These are phyloP conservation scores for Oreochromis tanganicae DNA, from an alignment of 2,113 vertebrate genomes.

Conservation along the genomic window DNA sequence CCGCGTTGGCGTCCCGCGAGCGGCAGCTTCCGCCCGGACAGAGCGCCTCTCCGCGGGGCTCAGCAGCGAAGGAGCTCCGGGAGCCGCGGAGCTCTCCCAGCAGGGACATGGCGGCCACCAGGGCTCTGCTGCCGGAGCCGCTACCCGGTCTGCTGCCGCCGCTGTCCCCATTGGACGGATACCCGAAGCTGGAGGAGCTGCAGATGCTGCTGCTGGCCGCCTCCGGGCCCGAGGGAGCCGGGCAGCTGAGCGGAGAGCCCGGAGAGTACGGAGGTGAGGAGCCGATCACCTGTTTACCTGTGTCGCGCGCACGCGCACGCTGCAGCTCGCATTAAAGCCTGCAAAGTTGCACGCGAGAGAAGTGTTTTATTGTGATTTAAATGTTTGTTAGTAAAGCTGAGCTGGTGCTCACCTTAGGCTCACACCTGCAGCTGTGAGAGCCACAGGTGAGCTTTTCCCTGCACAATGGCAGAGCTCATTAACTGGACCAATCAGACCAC, in stretches of 20 bases:
- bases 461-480: neutral
- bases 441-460: neutral
- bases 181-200: slow-evolving; percentile 91
- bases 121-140: slow-evolving; percentile 86
- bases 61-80: neutral
- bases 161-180: slow-evolving; percentile 88
- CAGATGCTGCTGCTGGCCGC: slow-evolving; percentile 82
- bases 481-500: neutral
- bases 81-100: neutral
- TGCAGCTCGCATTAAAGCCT: neutral
- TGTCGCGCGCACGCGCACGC: neutral
- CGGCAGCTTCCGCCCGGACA: slow-evolving; percentile 2
- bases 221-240: slow-evolving; percentile 72
- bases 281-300: neutral
- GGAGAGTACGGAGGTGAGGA: slow-evolving; percentile 87
- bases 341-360: neutral
- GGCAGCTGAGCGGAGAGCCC: slow-evolving; percentile 77
- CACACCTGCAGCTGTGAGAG: neutral
- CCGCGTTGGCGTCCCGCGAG: slow-evolving; percentile 40
- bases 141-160: slow-evolving; percentile 72
- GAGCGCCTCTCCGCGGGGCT: neutral
- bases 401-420: neutral
- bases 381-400: neutral
- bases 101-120: slow-evolving; percentile 82
- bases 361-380: neutral